Base-by-base conservation (phyloP, 2,797 vertebrate species). In the Sebastes paucispinis region DNA sequence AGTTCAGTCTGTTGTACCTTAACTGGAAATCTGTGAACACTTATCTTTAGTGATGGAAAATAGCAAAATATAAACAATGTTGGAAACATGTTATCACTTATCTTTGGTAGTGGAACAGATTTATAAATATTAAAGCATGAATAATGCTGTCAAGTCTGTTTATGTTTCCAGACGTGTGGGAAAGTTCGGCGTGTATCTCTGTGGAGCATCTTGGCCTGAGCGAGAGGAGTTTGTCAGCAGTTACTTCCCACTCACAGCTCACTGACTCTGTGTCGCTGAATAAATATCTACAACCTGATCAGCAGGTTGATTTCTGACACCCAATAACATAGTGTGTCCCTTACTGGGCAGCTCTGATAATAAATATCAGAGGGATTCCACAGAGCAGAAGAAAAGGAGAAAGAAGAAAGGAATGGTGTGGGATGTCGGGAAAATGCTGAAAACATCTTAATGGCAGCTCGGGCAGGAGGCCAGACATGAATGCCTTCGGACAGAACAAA, bases 361-460 rank as follows among this genome's bases (percentile, higher is more conserved):
- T 14, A 80, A 77, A 79, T 77, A 75, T 69, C 73, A 71, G 43
- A 76, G 36, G 32, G 62, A 80, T 69, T 81, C 69, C 55, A 63
- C 50, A 11, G 32, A 68, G 71, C 25, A 55, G 57, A 78, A 69
- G 25, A 57, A 81, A 77, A 31, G 27, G 22, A 67, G 29, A 66
- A 50, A 52, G 25, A 71, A 32, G 54, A 58, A 32, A 64, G 66
- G 75, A 89, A 87, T 81, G 67, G 70, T 54, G 85, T 81, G 83
- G 87, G 81, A 77, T 78, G 86, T 71, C 3, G 20, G 83, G 79
- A 91, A 87, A 89, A 91, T 70, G 79, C 84, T 67, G 73, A 86
- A 91, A 90, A 85, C 72, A 80, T 87, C 79, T 65, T 93, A 89
- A 94, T 91, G 79, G 88, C 86, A 83, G 72, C 75, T 87, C 20